Evolutionary conservation across 2,113 vertebrate genomes (phyloP).

Genomic region (Sisor rabdophorus): DNA sequence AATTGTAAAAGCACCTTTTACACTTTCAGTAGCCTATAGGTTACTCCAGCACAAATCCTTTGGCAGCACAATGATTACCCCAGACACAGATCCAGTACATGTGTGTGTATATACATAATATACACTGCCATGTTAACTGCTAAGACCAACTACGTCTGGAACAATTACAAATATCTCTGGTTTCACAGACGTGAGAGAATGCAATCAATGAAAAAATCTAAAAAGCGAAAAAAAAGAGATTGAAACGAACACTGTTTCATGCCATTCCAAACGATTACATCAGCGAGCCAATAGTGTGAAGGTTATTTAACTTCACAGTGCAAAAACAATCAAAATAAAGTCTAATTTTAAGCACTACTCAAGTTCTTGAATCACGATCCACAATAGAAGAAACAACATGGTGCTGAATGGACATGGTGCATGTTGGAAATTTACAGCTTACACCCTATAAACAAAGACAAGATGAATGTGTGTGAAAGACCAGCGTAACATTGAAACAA

Average conservation of each 20-base stretch:
- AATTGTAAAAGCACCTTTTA: neutral
- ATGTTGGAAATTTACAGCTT: neutral
- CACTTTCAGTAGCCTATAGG: neutral
- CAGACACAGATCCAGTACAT: neutral
- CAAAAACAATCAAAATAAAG: slow-evolving; percentile 5
- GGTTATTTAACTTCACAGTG: neutral
- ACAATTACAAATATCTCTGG: neutral
- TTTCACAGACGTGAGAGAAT: neutral
- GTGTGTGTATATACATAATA: neutral
- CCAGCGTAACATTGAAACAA: neutral
- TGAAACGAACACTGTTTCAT: neutral
- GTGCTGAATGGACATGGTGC: slow-evolving; percentile 5
- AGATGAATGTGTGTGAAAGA: neutral
- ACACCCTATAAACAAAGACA: neutral
- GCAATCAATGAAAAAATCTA: neutral
- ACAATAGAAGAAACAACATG: neutral
- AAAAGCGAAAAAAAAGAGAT: neutral
- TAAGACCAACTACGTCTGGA: neutral
- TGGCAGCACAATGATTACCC: neutral
- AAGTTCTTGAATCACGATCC: neutral
- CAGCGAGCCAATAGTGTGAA: neutral
- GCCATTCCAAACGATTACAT: neutral
- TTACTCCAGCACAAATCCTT: slow-evolving; percentile 12
- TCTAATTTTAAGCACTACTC: neutral
- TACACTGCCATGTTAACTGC: neutral